phyloP scores from a whole-genome alignment of 2,113 vertebrate species.

The Syngnathus floridae region DNA sequence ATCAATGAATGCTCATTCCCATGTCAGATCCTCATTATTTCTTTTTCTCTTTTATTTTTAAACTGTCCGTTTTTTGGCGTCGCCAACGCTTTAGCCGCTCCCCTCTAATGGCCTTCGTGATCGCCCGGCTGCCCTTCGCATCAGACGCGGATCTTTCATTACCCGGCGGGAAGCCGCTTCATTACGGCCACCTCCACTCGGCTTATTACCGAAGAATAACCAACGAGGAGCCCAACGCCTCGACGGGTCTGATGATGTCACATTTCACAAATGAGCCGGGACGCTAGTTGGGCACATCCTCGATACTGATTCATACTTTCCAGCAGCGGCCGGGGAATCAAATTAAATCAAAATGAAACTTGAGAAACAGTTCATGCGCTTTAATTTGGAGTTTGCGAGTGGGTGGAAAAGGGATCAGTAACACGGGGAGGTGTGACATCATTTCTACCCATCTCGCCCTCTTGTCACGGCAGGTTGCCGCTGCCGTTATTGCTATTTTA shows the following conservation, averaged over 20 bases:
- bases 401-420: slow-evolving; percentile 34
- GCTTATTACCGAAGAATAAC: slow-evolving; percentile 54
- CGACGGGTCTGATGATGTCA: slow-evolving; percentile 30
- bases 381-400: slow-evolving; percentile 41
- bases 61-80: slow-evolving; percentile 41
- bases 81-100: slow-evolving; percentile 41
- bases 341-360: slow-evolving; percentile 29
- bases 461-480: slow-evolving; percentile 60
- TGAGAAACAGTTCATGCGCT: slow-evolving; percentile 14
- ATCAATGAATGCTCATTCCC: neutral
- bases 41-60: neutral
- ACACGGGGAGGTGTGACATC: slow-evolving; percentile 20
- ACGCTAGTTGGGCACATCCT: slow-evolving; percentile 36
- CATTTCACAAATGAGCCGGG: slow-evolving; percentile 47
- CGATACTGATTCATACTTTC: slow-evolving; percentile 20
- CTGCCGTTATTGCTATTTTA: slow-evolving; percentile 64
- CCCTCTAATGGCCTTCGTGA: slow-evolving; percentile 62
- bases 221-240: slow-evolving; percentile 50
- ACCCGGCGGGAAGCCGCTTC: slow-evolving; percentile 55
- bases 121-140: slow-evolving; percentile 59
- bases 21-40: neutral
- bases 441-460: slow-evolving; percentile 15
- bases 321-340: neutral
- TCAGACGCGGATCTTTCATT: slow-evolving; percentile 61
- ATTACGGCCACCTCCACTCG: slow-evolving; percentile 47